These are phyloP conservation scores for Formica aserva DNA, from an alignment of 2,888 invertebrate species.

Conservation along the genomic window DNA sequence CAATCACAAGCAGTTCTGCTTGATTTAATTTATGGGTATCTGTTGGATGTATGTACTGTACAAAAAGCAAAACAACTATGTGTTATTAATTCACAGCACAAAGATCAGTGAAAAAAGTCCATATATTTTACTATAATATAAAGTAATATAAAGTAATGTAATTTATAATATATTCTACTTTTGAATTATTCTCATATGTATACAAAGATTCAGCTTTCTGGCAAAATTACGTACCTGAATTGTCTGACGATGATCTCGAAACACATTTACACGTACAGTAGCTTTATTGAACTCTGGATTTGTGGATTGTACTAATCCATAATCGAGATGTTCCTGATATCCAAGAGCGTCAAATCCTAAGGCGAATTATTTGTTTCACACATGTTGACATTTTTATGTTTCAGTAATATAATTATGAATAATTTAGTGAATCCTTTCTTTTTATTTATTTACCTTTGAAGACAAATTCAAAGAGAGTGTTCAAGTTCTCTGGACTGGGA, in stretches of 20 bases:
- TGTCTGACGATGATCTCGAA: conserved; percentile 96
- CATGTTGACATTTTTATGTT: neutral
- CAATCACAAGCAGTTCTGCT: conserved; percentile 97
- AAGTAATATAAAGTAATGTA: neutral
- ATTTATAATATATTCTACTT: neutral
- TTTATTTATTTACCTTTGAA: conserved; percentile 90
- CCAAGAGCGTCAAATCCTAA: conserved; percentile 94
- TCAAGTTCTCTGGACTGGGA: conserved; percentile 99
- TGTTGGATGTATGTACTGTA: conserved; percentile 97
- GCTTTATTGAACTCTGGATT: conserved; percentile 99
- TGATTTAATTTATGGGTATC: conserved; percentile 96
- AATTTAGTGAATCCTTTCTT: neutral
- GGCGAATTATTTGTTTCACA: conserved; percentile 27
- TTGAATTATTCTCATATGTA: neutral
- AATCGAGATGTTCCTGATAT: conserved; percentile 98
- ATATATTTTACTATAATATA: neutral
- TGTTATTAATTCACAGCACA: conserved; percentile 16
- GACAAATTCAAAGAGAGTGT: conserved; percentile 98
- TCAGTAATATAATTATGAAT: neutral
- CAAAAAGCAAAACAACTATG: conserved; percentile 56
- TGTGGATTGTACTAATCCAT: conserved; percentile 96
- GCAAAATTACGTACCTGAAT: conserved; percentile 89
- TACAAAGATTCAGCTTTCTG: neutral
- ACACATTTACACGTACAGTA: conserved; percentile 96
- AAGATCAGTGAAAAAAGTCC: neutral